Conservation (phyloP, 2,113 vertebrate genomes). For the Leiothrix lutea region DNA sequence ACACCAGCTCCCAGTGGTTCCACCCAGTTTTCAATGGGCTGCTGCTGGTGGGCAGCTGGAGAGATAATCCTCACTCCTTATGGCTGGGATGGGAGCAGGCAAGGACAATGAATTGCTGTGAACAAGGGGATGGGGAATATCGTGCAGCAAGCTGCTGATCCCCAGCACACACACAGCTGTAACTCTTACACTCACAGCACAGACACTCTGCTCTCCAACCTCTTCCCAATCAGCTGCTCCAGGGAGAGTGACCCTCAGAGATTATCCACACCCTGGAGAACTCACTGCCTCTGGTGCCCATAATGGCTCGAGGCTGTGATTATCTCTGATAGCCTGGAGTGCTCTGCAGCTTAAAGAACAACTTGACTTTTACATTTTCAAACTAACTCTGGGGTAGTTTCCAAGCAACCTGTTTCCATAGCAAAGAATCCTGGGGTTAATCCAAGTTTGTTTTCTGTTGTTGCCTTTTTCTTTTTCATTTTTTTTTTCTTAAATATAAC, state of each 20-base stretch:
- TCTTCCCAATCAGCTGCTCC: not conserved
- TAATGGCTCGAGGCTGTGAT: constrained; percentile 27
- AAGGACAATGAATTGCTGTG: not conserved
- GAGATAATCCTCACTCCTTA: not conserved
- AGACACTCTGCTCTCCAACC: not conserved
- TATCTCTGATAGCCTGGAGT: constrained; percentile 50
- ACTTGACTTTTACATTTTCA: constrained; percentile 72
- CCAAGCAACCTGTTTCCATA: constrained; percentile 83
- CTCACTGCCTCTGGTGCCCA: constrained; percentile 8
- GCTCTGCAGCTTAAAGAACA: constrained; percentile 64
- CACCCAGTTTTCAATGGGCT: not conserved
- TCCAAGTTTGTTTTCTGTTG: constrained; percentile 44
- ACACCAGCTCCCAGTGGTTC: not conserved
- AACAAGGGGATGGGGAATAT: not conserved
- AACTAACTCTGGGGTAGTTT: constrained; percentile 71
- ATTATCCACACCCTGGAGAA: constrained; percentile 16
- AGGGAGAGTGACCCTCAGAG: constrained; percentile 4
- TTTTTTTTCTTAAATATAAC: constrained; percentile 44
- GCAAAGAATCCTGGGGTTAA: constrained; percentile 76
- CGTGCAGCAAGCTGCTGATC: not conserved
- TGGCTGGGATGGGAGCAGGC: not conserved
- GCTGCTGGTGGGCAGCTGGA: not conserved
- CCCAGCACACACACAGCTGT: not conserved
- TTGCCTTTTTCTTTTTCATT: not conserved
- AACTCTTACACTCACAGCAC: not conserved